Evolutionary conservation across 2,888 invertebrate species (phyloP), one percentile per base, ranked within the genome.

Genomic region (Sesia bembeciformis): DNA sequence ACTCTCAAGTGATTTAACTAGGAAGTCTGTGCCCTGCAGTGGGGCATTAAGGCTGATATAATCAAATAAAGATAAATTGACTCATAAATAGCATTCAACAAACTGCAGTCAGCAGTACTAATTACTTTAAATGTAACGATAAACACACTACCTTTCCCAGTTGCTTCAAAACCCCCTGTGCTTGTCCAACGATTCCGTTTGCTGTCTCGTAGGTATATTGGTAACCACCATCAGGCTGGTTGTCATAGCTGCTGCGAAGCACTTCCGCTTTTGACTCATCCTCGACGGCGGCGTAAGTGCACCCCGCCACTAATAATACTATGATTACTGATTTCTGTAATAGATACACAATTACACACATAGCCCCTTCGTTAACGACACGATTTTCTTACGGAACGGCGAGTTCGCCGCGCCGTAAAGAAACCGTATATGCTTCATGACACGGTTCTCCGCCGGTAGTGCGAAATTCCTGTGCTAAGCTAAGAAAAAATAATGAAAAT

Each of bases 181-280:
- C 91, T 39, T 86, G 73, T 4, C 72, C 88, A 4, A 53, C 53
- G 68, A 93, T 93, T 7, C 92, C 92, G 62, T 93, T 92, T 49
- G 80, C 90, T 51, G 92, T 92, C 62, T 93, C 91, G 65, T 85
- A 92, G 1, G 62, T 72, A 63, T 68, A 91, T 50, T 66, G 63
- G 80, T 84, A 92, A 4, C 69, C 56, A n/a, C 92, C 92, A 0
- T 92, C 91, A 0, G 91, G 90, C 46, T 61, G 65, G 54, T 74
- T 65, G 1, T 91, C 87, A 58, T 71, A 82, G 4, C 64, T 54
- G 39, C 86, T 84, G 41, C 71, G 82, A 8, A 92, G 40, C 55
- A 92, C 88, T 3, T 79, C 71, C 0, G 72, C 79, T 3, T 40
- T 49, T 46, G 50, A 58, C 3, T 60, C 60, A 6, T 39, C 49